Percentiles rank a stretch among this genome's conserved stretches.
These are phyloP conservation scores for Eurystomus gularis DNA, from an alignment of 2,113 vertebrate genomes.

Conservation along the genomic window DNA sequence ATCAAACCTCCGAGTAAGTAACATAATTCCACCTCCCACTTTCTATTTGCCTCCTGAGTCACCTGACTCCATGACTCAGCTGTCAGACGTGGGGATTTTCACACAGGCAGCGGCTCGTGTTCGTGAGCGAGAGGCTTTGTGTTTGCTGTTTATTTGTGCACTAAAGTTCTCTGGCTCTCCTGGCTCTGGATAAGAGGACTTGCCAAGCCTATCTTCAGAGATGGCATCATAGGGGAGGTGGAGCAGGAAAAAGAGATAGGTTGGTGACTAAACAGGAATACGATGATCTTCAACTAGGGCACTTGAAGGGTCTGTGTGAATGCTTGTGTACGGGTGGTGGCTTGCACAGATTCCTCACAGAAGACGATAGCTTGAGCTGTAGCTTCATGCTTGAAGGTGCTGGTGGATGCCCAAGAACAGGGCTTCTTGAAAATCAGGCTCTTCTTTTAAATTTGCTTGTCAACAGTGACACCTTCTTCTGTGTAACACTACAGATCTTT, in stretches of 20 bases:
- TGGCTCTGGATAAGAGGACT: slow-evolving; percentile 37
- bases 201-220: slow-evolving; percentile 25
- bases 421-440: neutral
- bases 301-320: neutral
- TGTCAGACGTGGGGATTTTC: slow-evolving; percentile 43
- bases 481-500: neutral
- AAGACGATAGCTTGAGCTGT: neutral
- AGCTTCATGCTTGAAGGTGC: neutral
- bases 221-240: slow-evolving; percentile 19
- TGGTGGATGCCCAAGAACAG: neutral
- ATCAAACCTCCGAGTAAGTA: neutral
- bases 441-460: neutral
- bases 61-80: slow-evolving; percentile 21
- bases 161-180: neutral
- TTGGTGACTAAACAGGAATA: slow-evolving; percentile 2
- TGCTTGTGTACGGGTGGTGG: neutral
- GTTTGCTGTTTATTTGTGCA: neutral
- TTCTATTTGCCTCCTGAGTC: slow-evolving; percentile 35
- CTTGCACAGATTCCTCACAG: neutral
- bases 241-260: neutral
- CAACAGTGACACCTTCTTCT: neutral
- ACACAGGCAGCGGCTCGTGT: neutral
- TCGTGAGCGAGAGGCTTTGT: neutral
- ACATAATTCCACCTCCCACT: slow-evolving; percentile 49
- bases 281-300: neutral